Evolutionary conservation across 2,888 invertebrate genomes (phyloP), one percentile per base, ranked within the genome.

Genomic region (Phengaris alcon): DNA sequence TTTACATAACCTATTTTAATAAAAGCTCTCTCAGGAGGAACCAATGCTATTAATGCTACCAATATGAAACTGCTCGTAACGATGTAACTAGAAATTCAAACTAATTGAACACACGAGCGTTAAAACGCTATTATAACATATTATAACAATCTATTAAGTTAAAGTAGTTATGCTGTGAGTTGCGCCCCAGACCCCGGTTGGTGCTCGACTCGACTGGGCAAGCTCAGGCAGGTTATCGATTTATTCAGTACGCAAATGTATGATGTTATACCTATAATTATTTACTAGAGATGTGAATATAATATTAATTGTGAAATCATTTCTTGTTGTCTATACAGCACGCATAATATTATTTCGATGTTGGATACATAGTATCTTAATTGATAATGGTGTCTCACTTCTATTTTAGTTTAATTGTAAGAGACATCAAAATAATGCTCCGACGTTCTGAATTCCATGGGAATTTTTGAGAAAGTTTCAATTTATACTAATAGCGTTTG

Each of bases 61-160:
- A 3, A 44, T 44, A 12, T 7, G 44, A 35, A 44, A 64, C 12
- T 59, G 59, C 13, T 13, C 10, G 72, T 52, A 54, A 72, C 54
- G 72, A 44, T 7, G 4, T 72, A 72, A 72, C 72, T 54, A 35
- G 35, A 35, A 46, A 13, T 44, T 68, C 68, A 54, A 70, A 70
- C 35, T 54, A 44, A 72, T 72, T 44, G 72, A 72, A 54, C 22
- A 72, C 72, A 51, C 52, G 70, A 70, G 51, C 35, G 72, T 54
- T 72, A 22, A 22, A 22, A 22, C 22, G 22, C 22, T 22, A 22
- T 72, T 51, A 72, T 22, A 22, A 22, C 22, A 72, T 54, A 54
- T 72, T 72, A 72, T 72, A 72, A 72, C 72, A 72, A 72, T 72
- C 52, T 72, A 72, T 54, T 72, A 72, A 72, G 35, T 72, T 72